Evolutionary conservation across 2,113 vertebrate species (phyloP), one percentile per base, ranked within the genome.

Genomic region (Channa argus): DNA sequence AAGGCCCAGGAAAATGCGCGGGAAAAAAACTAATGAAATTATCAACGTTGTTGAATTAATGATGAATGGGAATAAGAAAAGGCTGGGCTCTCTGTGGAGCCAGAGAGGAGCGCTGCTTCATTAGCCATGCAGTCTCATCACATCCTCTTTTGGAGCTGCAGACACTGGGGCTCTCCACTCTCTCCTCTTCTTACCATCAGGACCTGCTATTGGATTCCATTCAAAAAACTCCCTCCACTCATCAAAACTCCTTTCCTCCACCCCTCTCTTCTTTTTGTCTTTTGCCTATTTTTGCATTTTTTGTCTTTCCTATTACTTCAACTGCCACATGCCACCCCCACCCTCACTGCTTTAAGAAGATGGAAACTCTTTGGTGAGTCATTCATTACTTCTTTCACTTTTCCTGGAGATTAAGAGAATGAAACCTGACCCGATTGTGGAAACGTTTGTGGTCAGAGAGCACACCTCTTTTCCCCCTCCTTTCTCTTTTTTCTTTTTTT

Each of bases 21-120:
- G 78, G 67, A 61, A 77, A 88, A 74, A 84, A 79, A 94, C 95
- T 98, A 97, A 98, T 98, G 96, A 98, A 97, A 98, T 98, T 95
- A 98, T 97, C 96, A 98, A 95, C 95, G 96, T 96, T 96, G 84
- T 91, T 98, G 96, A 98, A 99, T 99, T 97, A 99, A 97, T 99
- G 96, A 98, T 99, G 96, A 98, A 95, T 94, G 94, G 92, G 95
- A 96, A 96, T 95, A 96, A 96, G 96, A 97, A 96, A 95, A 93
- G 91, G 94, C 95, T 93, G 90, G 94, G 95, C 94, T 96, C 96
- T 97, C 91, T 84, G 94, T 83, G 91, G 92, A 93, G 92, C 89
- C 87, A 53, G 80, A 89, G 88, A 86, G 86, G 77, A 91, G 90
- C 65, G 83, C 88, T 82, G 85, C 93, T 95, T 97, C 96, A 98